A percentile compares a stretch with the other conserved stretches of the same genome.
These are phyloP conservation scores for Sphaerophoria rueppellii DNA, from an alignment of 2,888 invertebrate genomes.

Conservation along the genomic window DNA sequence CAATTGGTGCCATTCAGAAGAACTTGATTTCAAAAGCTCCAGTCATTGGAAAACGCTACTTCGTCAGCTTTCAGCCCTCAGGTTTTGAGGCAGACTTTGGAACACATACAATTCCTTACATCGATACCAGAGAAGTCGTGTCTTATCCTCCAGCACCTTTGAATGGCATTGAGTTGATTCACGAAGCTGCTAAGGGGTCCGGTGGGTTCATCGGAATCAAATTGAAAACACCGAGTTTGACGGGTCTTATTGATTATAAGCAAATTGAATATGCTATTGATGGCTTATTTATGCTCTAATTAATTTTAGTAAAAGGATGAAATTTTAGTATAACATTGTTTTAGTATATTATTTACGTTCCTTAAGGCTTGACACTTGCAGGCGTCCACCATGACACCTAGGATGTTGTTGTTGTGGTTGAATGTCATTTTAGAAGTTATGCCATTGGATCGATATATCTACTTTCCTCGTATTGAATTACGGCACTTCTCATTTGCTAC, in stretches of 20 bases:
- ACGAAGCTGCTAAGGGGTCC: not conserved
- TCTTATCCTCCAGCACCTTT: slow-evolving; percentile 14
- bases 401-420: no score
- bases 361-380: no score
- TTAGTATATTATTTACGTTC: no score
- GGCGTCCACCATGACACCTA: no score
- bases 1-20: rapidly evolving
- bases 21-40: slow-evolving; percentile 4
- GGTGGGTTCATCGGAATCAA: slow-evolving; percentile 6
- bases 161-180: slow-evolving; percentile 12
- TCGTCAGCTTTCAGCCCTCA: not conserved
- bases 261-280: not conserved
- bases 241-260: not conserved
- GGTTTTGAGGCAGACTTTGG: slow-evolving; percentile 18
- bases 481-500: no score
- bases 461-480: no score
- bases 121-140: slow-evolving; percentile 1
- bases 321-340: no score
- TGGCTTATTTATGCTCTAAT: not conserved
- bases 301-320: no score
- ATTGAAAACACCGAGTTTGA: not conserved
- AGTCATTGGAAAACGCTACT: not conserved
- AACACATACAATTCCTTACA: not conserved
- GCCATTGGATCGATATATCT: no score
- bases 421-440: no score